Evolutionary conservation across 2,113 vertebrate species (phyloP), one percentile per base, ranked within the genome.

Genomic region (Acanthochromis polyacanthus): DNA sequence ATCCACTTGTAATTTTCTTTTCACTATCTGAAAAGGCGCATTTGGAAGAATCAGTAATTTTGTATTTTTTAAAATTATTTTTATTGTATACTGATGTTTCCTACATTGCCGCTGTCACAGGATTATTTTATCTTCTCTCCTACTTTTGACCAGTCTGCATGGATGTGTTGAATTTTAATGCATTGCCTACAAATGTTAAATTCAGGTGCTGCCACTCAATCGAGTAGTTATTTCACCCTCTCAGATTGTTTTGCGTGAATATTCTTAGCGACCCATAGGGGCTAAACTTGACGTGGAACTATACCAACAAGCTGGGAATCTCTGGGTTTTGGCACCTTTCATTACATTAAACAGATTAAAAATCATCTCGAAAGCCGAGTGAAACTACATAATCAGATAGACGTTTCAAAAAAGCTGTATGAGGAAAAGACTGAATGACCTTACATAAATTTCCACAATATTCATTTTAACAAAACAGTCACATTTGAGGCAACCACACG

Each of bases 391-490:
- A 36, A 36, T 36, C 32, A 10, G 32, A 36, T 1, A 36, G 7
- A 36, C 32, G 10, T 36, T 36, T 1, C 32, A 36, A 36, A 7
- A 7, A 36, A 36, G 32, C 32, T 36, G 4, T 30, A 30, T 30
- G 30, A 4, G 30, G 32, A 36, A 53, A 23, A 58, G 14, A 23
- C 1, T 36, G 1, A 60, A 19, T 36, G 28, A 15, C 1, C 51
- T 56, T 48, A 32, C 11, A 62, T 51, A 19, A 51, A 19, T 20
- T 10, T 16, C 8, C 3, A 1, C 16, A 51, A n/a, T 20, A 19
- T 77, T 63, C 70, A 53, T 86, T 75, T 74, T 50, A 59, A 60
- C 32, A 71, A 76, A 83, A 78, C 28, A 22, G 50, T 83, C 52
- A 59, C n/a, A 69, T 78, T 84, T 70, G 53, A 52, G 38, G 43